phyloP scores from a whole-genome alignment of 2,113 vertebrate genomes.

The Oxygymnocypris stewartii region DNA sequence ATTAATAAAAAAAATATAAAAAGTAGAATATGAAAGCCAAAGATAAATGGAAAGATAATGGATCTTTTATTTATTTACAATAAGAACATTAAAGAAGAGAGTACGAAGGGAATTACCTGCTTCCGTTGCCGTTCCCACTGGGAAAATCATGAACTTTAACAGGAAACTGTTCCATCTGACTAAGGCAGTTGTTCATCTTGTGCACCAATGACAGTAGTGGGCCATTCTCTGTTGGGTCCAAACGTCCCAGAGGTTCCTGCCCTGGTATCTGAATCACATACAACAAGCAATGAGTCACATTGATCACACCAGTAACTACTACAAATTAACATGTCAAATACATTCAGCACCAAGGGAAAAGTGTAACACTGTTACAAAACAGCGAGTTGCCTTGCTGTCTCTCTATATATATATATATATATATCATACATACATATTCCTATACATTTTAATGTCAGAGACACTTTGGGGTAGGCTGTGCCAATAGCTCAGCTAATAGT shows the following conservation, averaged over 20 bases:
- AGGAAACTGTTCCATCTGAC: constrained; percentile 99
- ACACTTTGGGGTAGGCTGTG: background rate
- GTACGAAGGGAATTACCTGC: constrained; percentile 80
- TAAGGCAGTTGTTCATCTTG: constrained; percentile 99
- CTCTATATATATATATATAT: no score
- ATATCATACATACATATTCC: no score
- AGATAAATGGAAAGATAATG: background rate
- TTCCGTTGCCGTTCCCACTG: constrained; percentile 96
- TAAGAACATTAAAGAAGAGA: background rate
- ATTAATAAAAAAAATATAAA: background rate
- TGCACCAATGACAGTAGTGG: constrained; percentile 92
- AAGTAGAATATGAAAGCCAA: background rate
- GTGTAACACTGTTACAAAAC: background rate
- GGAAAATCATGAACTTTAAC: constrained; percentile 99
- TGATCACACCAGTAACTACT: background rate
- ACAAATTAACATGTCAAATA: constrained; percentile 15
- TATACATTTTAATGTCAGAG: background rate
- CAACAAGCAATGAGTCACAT: background rate
- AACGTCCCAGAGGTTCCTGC: constrained; percentile 85
- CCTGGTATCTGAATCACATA: constrained; percentile 82
- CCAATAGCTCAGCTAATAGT: background rate
- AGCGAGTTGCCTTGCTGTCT: background rate
- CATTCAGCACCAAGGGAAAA: background rate
- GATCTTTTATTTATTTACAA: no score
- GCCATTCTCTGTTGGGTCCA: constrained; percentile 88